Percentiles rank a stretch among this genome's conserved stretches.
Evolutionary conservation across 2,113 vertebrate genomes (phyloP).

Genomic region (Gambusia holbrooki): DNA sequence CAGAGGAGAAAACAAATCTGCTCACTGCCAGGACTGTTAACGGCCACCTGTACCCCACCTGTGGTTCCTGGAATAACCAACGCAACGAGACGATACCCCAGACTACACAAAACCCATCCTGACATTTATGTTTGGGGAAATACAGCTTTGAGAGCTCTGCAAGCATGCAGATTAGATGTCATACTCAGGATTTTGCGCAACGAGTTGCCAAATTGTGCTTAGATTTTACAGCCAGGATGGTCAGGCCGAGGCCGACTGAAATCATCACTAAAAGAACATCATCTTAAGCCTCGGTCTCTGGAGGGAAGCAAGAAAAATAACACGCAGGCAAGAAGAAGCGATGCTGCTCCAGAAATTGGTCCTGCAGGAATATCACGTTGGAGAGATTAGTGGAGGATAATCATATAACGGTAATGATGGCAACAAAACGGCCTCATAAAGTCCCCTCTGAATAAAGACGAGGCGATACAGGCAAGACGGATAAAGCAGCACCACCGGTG

Average conservation of each 20-base stretch:
- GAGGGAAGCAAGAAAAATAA: slow-evolving; percentile 60
- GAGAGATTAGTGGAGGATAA: slow-evolving; percentile 68
- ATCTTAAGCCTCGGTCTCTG: slow-evolving; percentile 68
- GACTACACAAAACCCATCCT: slow-evolving; percentile 30
- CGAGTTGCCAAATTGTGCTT: neutral
- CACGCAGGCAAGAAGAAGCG: slow-evolving; percentile 71
- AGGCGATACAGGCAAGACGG: slow-evolving; percentile 30
- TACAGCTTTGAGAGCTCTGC: neutral
- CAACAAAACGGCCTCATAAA: slow-evolving; percentile 60
- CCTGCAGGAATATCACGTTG: slow-evolving; percentile 64
- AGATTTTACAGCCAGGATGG: slow-evolving; percentile 28
- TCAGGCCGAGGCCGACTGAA: slow-evolving; percentile 66
- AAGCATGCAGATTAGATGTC: neutral
- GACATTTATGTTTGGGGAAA: slow-evolving; percentile 31
- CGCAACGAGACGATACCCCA: slow-evolving; percentile 12
- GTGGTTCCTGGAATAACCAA: slow-evolving; percentile 40
- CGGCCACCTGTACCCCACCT: slow-evolving; percentile 63
- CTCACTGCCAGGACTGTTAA: slow-evolving; percentile 44
- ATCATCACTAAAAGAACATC: slow-evolving; percentile 66
- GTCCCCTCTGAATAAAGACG: slow-evolving; percentile 68
- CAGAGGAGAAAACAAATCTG: slow-evolving; percentile 39
- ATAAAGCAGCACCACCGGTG: slow-evolving; percentile 32
- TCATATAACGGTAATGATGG: slow-evolving; percentile 66
- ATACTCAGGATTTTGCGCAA: neutral
- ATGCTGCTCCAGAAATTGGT: slow-evolving; percentile 66